A percentile compares a stretch with the other conserved stretches of the same genome.
phyloP scores from a whole-genome alignment of 2,888 invertebrate genomes.

The Parnassius orleans region DNA sequence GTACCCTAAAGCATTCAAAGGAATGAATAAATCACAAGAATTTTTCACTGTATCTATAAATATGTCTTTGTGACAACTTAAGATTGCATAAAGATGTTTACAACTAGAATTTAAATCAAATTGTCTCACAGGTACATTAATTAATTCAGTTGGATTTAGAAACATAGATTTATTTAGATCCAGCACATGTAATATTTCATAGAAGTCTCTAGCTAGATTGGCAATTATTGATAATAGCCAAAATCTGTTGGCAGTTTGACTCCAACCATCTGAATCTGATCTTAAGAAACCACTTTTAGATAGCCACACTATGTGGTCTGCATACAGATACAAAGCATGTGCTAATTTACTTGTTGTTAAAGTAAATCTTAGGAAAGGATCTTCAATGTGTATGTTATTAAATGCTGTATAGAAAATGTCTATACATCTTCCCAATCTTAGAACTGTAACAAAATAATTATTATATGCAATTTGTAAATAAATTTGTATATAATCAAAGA shows the following conservation, averaged over 20 bases:
- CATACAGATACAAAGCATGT: slow-evolving; percentile 88
- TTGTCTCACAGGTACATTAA: slow-evolving; percentile 49
- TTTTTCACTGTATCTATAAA: slow-evolving; percentile 92
- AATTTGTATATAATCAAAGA: no score
- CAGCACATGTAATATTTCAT: slow-evolving; percentile 87
- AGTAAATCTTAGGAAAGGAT: slow-evolving; percentile 85
- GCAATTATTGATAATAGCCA: slow-evolving; percentile 92
- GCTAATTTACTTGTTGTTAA: slow-evolving; percentile 90
- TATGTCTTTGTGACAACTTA: slow-evolving; percentile 82
- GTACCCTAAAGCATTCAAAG: slow-evolving; percentile 89
- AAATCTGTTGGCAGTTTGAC: slow-evolving; percentile 86
- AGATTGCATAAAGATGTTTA: slow-evolving; percentile 52
- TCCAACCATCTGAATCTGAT: slow-evolving; percentile 89
- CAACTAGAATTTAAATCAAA: slow-evolving; percentile 47
- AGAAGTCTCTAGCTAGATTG: slow-evolving; percentile 90
- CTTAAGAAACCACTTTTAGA: slow-evolving; percentile 85
- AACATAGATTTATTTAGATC: slow-evolving; percentile 68
- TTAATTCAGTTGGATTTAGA: slow-evolving; percentile 65
- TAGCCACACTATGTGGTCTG: slow-evolving; percentile 94
- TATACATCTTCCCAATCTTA: slow-evolving; percentile 91
- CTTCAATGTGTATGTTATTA: slow-evolving; percentile 86
- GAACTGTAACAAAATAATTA: slow-evolving; percentile 81
- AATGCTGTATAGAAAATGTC: slow-evolving; percentile 90
- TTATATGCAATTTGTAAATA: no score
- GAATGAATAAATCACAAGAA: slow-evolving; percentile 92